Conservation (phyloP, 1,140 invertebrate species). For the Diabrotica undecimpunctata region DNA sequence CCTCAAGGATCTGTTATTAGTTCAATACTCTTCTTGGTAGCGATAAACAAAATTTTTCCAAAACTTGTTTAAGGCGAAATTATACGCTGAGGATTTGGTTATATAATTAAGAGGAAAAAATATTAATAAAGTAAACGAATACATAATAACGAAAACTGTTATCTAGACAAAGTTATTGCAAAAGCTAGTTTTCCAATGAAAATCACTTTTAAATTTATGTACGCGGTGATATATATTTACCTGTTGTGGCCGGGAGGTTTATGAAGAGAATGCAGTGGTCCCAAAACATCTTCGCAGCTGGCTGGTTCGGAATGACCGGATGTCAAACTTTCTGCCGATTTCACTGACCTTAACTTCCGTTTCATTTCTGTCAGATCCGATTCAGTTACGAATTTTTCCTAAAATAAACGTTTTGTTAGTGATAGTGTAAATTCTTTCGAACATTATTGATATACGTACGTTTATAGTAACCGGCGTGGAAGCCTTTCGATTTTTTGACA, state of each 20-base stretch:
- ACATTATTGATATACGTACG: constrained; percentile 22
- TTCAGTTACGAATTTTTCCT: constrained; percentile 48
- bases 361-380: constrained; percentile 46
- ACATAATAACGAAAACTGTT: no score
- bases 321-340: constrained; percentile 65
- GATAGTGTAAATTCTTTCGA: neutral
- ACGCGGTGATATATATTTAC: constrained; percentile 17
- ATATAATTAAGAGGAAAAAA: no score
- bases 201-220: no score
- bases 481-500: constrained; percentile 38
- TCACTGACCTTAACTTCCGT: constrained; percentile 61
- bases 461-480: constrained; percentile 39
- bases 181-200: no score
- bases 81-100: no score
- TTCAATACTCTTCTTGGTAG: no score
- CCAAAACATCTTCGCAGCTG: constrained; percentile 45
- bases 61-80: no score
- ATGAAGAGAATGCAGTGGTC: constrained; percentile 47
- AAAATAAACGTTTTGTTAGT: constrained; percentile 10
- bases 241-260: constrained; percentile 55
- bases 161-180: no score
- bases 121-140: no score
- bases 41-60: no score
- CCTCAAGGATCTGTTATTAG: no score
- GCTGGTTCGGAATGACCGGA: constrained; percentile 52